Percentiles rank a stretch among this genome's conserved stretches.
Conservation (phyloP, 2,797 vertebrate genomes). For the Fratercula arctica region DNA sequence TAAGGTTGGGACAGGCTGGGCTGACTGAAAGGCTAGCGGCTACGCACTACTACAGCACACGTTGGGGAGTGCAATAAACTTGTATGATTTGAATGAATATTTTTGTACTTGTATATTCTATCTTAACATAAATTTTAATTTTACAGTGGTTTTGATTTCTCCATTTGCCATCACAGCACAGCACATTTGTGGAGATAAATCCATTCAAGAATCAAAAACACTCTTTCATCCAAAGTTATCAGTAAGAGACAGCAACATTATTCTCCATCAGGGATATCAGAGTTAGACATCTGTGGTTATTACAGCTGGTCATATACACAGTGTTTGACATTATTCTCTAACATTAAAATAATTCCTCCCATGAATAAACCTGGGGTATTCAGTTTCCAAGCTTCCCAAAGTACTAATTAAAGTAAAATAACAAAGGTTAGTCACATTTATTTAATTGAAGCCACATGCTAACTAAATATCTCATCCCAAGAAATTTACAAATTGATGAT, state of each 20-base stretch:
- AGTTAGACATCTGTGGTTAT: neutral
- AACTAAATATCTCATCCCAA: neutral
- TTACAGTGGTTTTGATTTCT: neutral
- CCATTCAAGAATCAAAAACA: neutral
- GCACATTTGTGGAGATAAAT: neutral
- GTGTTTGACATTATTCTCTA: neutral
- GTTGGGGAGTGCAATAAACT: neutral
- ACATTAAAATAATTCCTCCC: neutral
- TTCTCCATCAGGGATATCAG: neutral
- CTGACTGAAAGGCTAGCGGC: neutral
- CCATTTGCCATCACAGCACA: neutral
- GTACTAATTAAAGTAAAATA: neutral
- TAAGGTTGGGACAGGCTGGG: neutral
- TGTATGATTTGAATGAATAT: neutral
- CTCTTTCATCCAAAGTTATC: neutral
- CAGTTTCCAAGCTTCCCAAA: neutral
- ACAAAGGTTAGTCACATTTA: neutral
- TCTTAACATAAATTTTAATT: neutral
- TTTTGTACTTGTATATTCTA: neutral
- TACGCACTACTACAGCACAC: accelerated
- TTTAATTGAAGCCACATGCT: neutral
- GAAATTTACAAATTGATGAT: neutral
- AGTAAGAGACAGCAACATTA: neutral
- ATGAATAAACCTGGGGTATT: neutral
- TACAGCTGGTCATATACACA: neutral